Percentiles rank a stretch among this genome's conserved stretches.
Evolutionary conservation across 2,888 invertebrate genomes (phyloP).

Genomic region (Capitulum mitella): DNA sequence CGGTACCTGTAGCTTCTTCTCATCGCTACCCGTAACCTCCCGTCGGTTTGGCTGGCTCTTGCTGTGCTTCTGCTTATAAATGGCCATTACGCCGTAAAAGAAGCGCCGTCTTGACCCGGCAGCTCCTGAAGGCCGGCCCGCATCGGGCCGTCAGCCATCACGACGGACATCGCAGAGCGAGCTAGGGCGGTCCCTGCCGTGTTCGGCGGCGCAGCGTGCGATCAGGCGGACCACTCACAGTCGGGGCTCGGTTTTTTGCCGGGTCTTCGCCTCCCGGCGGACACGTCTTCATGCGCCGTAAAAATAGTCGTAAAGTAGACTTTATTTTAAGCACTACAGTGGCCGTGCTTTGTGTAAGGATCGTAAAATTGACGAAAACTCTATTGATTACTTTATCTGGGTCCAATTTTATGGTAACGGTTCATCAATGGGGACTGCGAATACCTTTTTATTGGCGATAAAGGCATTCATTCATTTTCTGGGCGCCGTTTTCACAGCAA

Average conservation of each 20-base stretch:
- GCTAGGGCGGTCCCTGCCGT: too few relatives aligned
- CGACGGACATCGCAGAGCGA: too few relatives aligned
- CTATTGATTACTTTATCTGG: constrained; percentile 21
- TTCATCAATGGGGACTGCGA: constrained; percentile 13
- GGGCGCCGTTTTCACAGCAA: background rate
- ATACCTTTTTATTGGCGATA: constrained; percentile 11
- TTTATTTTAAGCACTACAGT: constrained; percentile 1
- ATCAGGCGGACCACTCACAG: too few relatives aligned
- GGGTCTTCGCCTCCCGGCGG: background rate
- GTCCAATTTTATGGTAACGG: constrained; percentile 15
- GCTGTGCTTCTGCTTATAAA: too few relatives aligned
- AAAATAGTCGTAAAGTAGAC: background rate
- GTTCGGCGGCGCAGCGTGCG: too few relatives aligned
- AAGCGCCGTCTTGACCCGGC: too few relatives aligned
- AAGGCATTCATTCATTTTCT: constrained; percentile 18
- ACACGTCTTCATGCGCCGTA: background rate
- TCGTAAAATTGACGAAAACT: constrained; percentile 16
- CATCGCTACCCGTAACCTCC: too few relatives aligned
- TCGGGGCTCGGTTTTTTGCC: background rate
- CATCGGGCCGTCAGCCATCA: too few relatives aligned
- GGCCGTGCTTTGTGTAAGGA: background rate
- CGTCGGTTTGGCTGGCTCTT: too few relatives aligned
- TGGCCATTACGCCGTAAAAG: too few relatives aligned
- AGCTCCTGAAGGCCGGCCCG: too few relatives aligned
- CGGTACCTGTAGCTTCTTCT: too few relatives aligned